These are phyloP conservation scores for Copidosoma aretas DNA, from an alignment of 2,888 invertebrate genomes.

Conservation along the genomic window DNA sequence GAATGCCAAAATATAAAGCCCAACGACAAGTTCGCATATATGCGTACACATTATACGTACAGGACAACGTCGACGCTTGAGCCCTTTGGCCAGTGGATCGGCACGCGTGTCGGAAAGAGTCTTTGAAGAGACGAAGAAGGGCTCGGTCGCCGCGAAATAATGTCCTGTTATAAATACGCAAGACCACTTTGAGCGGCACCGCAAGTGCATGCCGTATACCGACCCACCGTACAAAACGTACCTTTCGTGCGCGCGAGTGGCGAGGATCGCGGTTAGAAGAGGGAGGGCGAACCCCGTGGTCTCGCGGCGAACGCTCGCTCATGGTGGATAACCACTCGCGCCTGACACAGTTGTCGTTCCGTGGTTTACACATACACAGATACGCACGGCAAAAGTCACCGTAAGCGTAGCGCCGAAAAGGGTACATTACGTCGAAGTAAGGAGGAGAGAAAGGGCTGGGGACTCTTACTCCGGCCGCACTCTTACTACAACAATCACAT, in stretches of 20 bases:
- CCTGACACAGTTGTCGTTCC: too few species aligned
- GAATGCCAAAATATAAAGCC: neutral
- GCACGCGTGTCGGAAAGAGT: neutral
- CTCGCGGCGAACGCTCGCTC: neutral
- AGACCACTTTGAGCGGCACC: neutral
- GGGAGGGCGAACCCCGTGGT: too few species aligned
- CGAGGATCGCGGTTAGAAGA: too few species aligned
- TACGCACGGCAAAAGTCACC: too few species aligned
- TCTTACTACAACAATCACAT: constrained; percentile 63
- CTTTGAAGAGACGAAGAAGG: neutral
- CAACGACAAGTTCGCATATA: neutral
- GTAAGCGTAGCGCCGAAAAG: too few species aligned
- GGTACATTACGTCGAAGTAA: too few species aligned
- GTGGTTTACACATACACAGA: too few species aligned
- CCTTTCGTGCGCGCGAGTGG: neutral
- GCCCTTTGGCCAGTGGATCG: neutral
- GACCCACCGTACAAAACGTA: neutral
- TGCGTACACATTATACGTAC: too few species aligned
- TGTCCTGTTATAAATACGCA: constrained; percentile 1
- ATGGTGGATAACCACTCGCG: constrained; percentile 12
- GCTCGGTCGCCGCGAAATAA: neutral
- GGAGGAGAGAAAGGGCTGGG: too few species aligned
- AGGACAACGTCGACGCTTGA: neutral
- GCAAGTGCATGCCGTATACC: neutral
- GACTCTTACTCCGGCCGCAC: constrained; percentile 42